phyloP scores from a whole-genome alignment of 2,113 vertebrate species.

The Nyctibius bracteatus region DNA sequence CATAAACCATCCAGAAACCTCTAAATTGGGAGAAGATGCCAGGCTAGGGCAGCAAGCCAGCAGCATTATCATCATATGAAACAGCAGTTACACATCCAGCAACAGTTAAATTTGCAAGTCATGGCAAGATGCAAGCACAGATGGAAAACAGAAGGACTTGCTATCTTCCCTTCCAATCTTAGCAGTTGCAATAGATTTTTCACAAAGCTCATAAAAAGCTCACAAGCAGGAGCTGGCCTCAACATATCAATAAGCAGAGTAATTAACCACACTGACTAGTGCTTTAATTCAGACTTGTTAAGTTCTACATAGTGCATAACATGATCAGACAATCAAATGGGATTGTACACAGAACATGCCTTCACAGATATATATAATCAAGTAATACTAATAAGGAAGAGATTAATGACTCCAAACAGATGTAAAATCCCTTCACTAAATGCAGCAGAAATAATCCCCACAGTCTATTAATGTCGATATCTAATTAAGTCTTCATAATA shows the following conservation, averaged over 20 bases:
- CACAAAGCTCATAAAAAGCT: not conserved
- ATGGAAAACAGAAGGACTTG: not conserved
- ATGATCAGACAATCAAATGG: not conserved
- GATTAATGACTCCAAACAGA: not conserved
- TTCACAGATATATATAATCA: not conserved
- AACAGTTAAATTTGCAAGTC: not conserved
- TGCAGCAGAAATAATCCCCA: not conserved
- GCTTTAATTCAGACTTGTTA: not conserved
- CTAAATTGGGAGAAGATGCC: not conserved
- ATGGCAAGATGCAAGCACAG: not conserved
- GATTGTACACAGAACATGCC: accelerated
- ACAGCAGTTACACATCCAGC: not conserved
- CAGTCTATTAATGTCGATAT: not conserved
- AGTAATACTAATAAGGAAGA: not conserved
- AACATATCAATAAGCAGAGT: not conserved
- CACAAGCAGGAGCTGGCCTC: not conserved
- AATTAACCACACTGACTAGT: not conserved
- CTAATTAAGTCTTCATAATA: not conserved
- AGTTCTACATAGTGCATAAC: not conserved
- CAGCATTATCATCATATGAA: not conserved
- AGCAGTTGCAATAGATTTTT: not conserved
- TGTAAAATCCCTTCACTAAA: not conserved
- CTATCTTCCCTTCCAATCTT: not conserved
- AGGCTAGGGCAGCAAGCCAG: not conserved
- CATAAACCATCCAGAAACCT: not conserved